phyloP scores from a whole-genome alignment of 53 echinoderm and acorn worm species.

The Zoroaster sp. region DNA sequence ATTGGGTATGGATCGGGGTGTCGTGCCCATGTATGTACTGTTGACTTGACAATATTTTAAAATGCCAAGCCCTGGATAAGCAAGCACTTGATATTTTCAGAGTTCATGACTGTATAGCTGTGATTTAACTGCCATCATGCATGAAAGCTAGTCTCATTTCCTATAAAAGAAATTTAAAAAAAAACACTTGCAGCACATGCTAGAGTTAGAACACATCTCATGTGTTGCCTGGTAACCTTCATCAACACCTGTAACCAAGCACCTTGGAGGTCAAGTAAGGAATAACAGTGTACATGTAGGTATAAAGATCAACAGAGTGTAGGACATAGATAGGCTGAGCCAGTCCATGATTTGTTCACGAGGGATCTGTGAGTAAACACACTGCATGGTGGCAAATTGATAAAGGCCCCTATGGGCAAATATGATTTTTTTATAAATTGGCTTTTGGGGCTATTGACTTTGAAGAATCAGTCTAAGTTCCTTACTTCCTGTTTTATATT shows the following conservation, averaged over 20 bases:
- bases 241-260: slow-evolving; percentile 16
- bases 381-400: not conserved
- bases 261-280: slow-evolving; percentile 25
- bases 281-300: slow-evolving; percentile 7
- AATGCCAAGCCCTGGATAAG: not conserved
- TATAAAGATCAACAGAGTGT: not conserved
- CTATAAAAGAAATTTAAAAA: too few relatives aligned
- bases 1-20: too few relatives aligned
- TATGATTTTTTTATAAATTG: too few relatives aligned
- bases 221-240: slow-evolving; percentile 44
- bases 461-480: too few relatives aligned
- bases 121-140: not conserved
- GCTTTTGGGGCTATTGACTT: too few relatives aligned
- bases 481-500: too few relatives aligned
- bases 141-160: not conserved
- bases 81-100: not conserved
- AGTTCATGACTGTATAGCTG: not conserved
- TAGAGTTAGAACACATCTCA: not conserved
- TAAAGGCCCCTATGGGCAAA: not conserved
- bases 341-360: not conserved
- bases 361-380: not conserved
- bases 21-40: too few relatives aligned
- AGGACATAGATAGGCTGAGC: not conserved
- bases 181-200: not conserved
- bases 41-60: not conserved